These are phyloP conservation scores for Yponomeuta cagnagella DNA, from an alignment of 2,888 invertebrate species.

Conservation along the genomic window DNA sequence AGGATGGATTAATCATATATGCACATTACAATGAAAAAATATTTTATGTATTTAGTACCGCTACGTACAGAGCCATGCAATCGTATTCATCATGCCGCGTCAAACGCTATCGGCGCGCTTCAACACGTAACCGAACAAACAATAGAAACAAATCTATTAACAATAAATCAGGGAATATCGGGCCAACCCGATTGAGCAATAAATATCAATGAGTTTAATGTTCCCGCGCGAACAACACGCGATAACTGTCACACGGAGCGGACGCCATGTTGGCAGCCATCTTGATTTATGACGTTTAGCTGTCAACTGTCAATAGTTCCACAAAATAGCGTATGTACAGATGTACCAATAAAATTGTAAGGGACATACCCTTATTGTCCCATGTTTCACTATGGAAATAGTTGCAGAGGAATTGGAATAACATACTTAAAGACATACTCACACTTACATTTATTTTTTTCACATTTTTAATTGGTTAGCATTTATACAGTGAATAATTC, in stretches of 20 bases:
- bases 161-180: slow-evolving; percentile 61
- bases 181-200: slow-evolving; percentile 65
- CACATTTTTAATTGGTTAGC: too few relatives aligned
- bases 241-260: slow-evolving; percentile 63
- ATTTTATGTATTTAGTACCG: too few relatives aligned
- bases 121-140: slow-evolving; percentile 31
- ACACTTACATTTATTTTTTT: too few relatives aligned
- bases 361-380: too few relatives aligned
- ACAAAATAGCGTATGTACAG: slow-evolving; percentile 30
- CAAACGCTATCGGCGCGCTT: neutral
- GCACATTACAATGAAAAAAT: too few relatives aligned
- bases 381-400: too few relatives aligned
- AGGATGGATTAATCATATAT: too few relatives aligned
- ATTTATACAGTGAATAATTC: too few relatives aligned
- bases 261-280: slow-evolving; percentile 67
- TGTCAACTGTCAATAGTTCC: slow-evolving; percentile 59
- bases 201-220: slow-evolving; percentile 75
- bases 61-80: too few relatives aligned
- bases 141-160: slow-evolving; percentile 63
- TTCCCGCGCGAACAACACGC: slow-evolving; percentile 60
- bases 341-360: neutral
- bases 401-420: too few relatives aligned
- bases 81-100: neutral
- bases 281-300: slow-evolving; percentile 65
- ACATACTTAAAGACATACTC: too few relatives aligned